These are phyloP conservation scores for Mythimna impura DNA, from an alignment of 2,888 invertebrate species.

Conservation along the genomic window DNA sequence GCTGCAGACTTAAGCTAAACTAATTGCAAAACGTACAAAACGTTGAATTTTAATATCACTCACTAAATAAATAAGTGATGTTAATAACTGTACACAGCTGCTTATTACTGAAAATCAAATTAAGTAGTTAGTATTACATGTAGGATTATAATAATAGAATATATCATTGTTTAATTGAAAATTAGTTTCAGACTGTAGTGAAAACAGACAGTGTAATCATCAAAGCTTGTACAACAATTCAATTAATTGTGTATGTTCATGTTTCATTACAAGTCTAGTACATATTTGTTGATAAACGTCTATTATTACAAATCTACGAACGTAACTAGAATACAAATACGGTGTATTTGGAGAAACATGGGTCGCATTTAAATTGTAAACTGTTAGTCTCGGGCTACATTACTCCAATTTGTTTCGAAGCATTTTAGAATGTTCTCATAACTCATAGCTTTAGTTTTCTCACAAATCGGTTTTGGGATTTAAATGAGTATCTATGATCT, in stretches of 20 bases:
- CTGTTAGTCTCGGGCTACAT: not conserved
- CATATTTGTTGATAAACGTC: conserved; percentile 16
- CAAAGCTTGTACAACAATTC: conserved; percentile 9
- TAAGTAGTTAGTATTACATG: not conserved
- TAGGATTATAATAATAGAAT: not conserved
- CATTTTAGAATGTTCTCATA: conserved; percentile 19
- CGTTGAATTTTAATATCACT: no score
- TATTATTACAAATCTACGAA: conserved; percentile 30
- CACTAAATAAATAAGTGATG: not conserved
- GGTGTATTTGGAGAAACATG: conserved; percentile 29
- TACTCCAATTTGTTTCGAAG: conserved; percentile 30
- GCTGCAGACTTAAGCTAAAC: no score
- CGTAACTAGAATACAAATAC: conserved; percentile 30
- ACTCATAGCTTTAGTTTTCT: conserved; percentile 29
- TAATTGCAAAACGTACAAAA: no score
- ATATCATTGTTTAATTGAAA: not conserved
- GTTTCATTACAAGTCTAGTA: conserved; percentile 26
- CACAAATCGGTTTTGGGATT: conserved; percentile 54
- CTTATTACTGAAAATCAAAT: not conserved
- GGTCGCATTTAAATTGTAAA: conserved; percentile 20
- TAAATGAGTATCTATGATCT: conserved; percentile 44
- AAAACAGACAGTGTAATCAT: conserved; percentile 15
- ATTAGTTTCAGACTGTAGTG: conserved; percentile 8
- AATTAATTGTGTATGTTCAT: conserved; percentile 23
- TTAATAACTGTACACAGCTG: not conserved